Percentiles rank a stretch among this genome's conserved stretches.
phyloP scores from a whole-genome alignment of 2,888 invertebrate genomes.

The Stramonita haemastoma region DNA sequence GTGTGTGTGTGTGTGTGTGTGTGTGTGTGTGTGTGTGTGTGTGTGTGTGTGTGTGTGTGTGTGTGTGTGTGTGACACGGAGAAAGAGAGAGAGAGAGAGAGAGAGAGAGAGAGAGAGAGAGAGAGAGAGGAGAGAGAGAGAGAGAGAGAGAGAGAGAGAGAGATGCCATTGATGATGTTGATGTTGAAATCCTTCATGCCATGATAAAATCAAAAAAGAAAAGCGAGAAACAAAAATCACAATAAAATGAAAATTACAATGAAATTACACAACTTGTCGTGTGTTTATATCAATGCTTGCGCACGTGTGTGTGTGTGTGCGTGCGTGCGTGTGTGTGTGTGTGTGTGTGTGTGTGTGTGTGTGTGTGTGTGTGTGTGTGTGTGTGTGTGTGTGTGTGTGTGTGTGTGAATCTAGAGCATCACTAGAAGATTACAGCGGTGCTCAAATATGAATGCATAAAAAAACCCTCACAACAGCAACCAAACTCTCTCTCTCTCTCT shows the following conservation, averaged over 20 bases:
- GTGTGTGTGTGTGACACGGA: neutral
- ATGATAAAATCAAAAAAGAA: neutral
- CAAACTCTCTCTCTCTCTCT: neutral
- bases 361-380: neutral
- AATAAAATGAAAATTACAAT: no score
- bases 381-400: neutral
- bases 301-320: neutral
- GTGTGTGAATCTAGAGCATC: neutral
- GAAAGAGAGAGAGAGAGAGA: no score
- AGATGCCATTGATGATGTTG: no score
- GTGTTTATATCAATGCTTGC: no score
- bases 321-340: neutral
- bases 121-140: no score
- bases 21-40: neutral
- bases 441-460: neutral
- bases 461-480: neutral
- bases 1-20: conserved; percentile 15
- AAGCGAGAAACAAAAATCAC: no score
- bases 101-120: no score
- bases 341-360: neutral
- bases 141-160: no score
- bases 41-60: neutral
- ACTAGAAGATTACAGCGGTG: neutral
- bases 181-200: no score
- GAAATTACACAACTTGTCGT: no score